Evolutionary conservation across 1,140 invertebrate species (phyloP).

Genomic region (Heliothis subflexa): DNA sequence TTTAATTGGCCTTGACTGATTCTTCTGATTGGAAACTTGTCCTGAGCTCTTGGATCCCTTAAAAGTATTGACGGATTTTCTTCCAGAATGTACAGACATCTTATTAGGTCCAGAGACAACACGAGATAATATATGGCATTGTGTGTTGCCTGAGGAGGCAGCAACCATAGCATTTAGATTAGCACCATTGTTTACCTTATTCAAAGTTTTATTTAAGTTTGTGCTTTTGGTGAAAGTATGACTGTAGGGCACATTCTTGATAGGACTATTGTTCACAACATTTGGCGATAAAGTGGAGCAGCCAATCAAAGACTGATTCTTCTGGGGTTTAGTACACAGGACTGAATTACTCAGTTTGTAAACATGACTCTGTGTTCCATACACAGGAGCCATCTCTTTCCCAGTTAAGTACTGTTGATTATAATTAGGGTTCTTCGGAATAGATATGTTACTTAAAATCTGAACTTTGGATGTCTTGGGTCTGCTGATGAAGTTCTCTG

Average conservation of each 20-base stretch:
- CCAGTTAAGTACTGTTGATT: conserved; percentile 75
- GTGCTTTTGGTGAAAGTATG: conserved; percentile 79
- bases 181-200: conserved; percentile 83
- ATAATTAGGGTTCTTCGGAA: conserved; percentile 79
- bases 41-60: conserved; percentile 75
- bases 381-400: conserved; percentile 77
- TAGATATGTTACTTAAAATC: conserved; percentile 81
- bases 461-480: conserved; percentile 81
- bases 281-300: conserved; percentile 71
- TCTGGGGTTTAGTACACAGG: conserved; percentile 74
- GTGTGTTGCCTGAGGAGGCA: conserved; percentile 76
- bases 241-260: conserved; percentile 79
- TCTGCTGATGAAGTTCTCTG: conserved; percentile 73
- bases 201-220: conserved; percentile 75
- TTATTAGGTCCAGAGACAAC: conserved; percentile 82
- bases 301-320: conserved; percentile 78
- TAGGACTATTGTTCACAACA: conserved; percentile 76
- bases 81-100: conserved; percentile 80
- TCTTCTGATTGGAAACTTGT: conserved; percentile 72
- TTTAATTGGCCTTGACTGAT: conserved; percentile 80
- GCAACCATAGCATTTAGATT: conserved; percentile 81
- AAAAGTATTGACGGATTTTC: conserved; percentile 76
- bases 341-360: conserved; percentile 81
- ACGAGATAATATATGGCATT: conserved; percentile 81
- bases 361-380: conserved; percentile 79